Conservation (phyloP, 2,797 vertebrate species). For the Siniperca scherzeri region DNA sequence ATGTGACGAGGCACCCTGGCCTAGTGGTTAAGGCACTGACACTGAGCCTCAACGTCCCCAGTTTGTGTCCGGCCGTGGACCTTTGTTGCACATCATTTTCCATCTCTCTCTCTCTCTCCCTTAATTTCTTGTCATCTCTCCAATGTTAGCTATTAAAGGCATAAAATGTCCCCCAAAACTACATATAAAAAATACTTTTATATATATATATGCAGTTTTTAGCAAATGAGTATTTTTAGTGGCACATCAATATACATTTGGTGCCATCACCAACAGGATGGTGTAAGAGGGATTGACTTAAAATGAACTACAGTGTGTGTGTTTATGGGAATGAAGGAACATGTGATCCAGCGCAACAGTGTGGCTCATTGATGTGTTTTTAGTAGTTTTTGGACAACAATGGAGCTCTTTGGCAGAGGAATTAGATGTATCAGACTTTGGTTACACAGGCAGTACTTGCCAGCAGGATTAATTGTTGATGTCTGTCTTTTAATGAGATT, state of each 20-base stretch:
- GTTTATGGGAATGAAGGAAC: background rate
- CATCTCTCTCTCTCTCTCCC: background rate
- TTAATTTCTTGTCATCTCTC: background rate
- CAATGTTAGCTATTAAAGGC: background rate
- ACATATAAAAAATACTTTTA: no score
- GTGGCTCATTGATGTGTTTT: background rate
- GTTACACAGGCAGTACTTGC: background rate
- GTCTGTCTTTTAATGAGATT: constrained; percentile 2
- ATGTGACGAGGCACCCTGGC: background rate
- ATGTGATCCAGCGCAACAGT: background rate
- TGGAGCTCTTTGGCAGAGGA: background rate
- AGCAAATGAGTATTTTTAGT: no score
- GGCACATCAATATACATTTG: no score
- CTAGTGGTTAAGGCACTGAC: no score
- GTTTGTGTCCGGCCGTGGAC: background rate
- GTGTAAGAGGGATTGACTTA: background rate
- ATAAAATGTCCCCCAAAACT: no score
- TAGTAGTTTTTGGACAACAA: background rate
- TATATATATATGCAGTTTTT: no score
- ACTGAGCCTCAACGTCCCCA: no score
- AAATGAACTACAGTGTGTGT: background rate
- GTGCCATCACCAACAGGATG: no score
- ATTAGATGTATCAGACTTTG: background rate
- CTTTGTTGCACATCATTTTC: background rate
- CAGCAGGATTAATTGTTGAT: background rate